These are phyloP conservation scores for Stenichneumon culpator DNA, from an alignment of 2,888 invertebrate species.

Conservation along the genomic window DNA sequence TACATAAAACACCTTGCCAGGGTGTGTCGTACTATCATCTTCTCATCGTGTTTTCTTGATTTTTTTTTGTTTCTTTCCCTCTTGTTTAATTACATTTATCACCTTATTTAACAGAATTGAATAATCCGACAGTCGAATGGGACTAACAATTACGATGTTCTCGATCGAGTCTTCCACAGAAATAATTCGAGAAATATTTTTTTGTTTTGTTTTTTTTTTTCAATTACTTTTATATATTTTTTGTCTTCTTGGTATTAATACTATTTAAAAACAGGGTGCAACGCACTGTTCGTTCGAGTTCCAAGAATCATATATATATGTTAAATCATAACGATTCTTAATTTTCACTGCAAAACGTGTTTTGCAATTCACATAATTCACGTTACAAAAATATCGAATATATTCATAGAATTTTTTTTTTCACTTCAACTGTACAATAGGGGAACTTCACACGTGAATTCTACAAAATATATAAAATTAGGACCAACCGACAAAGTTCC, in stretches of 20 bases:
- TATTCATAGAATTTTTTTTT: slow-evolving; percentile 62
- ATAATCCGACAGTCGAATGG: slow-evolving; percentile 64
- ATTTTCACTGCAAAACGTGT: slow-evolving; percentile 56
- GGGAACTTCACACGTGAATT: slow-evolving; percentile 54
- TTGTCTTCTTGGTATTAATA: slow-evolving; percentile 17
- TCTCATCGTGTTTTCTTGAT: slow-evolving; percentile 59
- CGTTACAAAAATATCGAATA: slow-evolving; percentile 68
- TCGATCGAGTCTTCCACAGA: slow-evolving; percentile 57
- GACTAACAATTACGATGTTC: slow-evolving; percentile 54
- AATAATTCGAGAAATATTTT: slow-evolving; percentile 65
- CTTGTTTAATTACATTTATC: slow-evolving; percentile 62
- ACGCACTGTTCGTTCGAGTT: slow-evolving; percentile 43
- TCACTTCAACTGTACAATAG: slow-evolving; percentile 59
- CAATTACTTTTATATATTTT: background rate
- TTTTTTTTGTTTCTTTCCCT: slow-evolving; percentile 38
- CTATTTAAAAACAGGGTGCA: slow-evolving; percentile 50
- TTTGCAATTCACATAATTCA: slow-evolving; percentile 59
- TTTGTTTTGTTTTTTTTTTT: background rate
- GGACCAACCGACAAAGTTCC: slow-evolving; percentile 38
- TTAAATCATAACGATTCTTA: slow-evolving; percentile 57
- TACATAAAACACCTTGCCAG: slow-evolving; percentile 70
- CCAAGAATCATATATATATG: slow-evolving; percentile 43
- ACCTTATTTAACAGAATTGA: slow-evolving; percentile 65
- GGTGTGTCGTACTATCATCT: slow-evolving; percentile 58
- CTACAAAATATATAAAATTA: slow-evolving; percentile 58